Conservation (phyloP, 2,113 vertebrate genomes). For the Acanthisitta chloris region DNA sequence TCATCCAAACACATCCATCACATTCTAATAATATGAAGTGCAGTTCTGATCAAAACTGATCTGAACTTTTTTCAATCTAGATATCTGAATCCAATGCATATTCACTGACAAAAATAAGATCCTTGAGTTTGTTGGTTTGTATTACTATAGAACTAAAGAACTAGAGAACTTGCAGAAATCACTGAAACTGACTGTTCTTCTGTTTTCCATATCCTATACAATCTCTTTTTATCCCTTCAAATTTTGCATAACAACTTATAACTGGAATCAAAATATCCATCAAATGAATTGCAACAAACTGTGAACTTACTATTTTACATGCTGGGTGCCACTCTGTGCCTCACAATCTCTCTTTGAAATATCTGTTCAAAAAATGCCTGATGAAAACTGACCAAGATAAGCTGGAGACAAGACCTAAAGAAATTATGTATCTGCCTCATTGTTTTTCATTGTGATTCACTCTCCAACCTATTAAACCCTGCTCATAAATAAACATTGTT, state of each 20-base stretch:
- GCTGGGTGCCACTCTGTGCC: background rate
- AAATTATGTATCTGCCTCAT: background rate
- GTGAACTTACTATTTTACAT: background rate
- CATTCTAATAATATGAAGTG: background rate
- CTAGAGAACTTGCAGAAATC: background rate
- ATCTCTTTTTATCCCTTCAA: background rate
- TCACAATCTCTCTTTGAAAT: background rate
- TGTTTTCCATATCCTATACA: background rate
- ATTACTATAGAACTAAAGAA: background rate
- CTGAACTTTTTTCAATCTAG: background rate
- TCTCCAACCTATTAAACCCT: background rate
- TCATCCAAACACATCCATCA: conserved; percentile 15
- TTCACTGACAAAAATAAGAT: background rate
- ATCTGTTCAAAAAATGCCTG: background rate
- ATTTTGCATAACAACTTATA: background rate
- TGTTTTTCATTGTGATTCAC: background rate
- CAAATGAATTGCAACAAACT: background rate
- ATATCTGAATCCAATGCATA: background rate
- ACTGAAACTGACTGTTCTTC: background rate
- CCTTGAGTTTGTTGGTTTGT: background rate
- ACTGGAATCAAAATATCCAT: background rate
- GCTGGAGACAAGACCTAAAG: background rate
- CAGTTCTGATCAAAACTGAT: background rate
- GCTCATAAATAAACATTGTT: background rate
- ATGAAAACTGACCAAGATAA: background rate